Evolutionary conservation across 2,113 vertebrate genomes (phyloP).

Genomic region (Microcebus griseorufus): DNA sequence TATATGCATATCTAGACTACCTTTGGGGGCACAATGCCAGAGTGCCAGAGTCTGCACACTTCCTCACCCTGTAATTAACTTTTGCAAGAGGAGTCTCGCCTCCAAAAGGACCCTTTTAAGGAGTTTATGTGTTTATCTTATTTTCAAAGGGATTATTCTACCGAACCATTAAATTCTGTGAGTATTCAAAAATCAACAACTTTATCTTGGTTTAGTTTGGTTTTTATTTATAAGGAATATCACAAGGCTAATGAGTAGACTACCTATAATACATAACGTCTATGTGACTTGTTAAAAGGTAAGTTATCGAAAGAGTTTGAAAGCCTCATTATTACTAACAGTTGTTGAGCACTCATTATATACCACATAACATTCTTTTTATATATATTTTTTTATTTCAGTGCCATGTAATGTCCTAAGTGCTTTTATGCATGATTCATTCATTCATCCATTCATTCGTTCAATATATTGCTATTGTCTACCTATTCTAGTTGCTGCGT

Average conservation of each 20-base stretch:
- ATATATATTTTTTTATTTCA: too few relatives aligned
- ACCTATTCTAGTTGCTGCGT: neutral
- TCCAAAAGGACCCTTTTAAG: neutral
- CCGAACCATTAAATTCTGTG: neutral
- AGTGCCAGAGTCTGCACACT: neutral
- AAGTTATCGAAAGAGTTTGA: neutral
- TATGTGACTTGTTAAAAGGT: neutral
- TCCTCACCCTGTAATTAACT: slow-evolving; percentile 12
- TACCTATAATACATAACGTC: neutral
- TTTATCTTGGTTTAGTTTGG: neutral
- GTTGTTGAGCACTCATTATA: neutral
- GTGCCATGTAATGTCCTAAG: neutral
- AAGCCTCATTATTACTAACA: neutral
- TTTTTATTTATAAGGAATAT: slow-evolving; percentile 4
- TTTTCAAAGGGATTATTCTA: slow-evolving; percentile 18
- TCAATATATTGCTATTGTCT: neutral
- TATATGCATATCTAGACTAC: neutral
- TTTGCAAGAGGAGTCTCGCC: neutral
- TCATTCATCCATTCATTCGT: neutral
- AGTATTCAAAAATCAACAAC: neutral
- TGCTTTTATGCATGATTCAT: neutral
- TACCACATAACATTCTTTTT: neutral
- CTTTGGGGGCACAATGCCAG: neutral
- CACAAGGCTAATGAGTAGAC: neutral
- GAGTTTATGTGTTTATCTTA: neutral